A percentile compares a stretch with the other conserved stretches of the same genome.
phyloP scores from a whole-genome alignment of 2,888 invertebrate genomes.

The Xestobium rufovillosum region DNA sequence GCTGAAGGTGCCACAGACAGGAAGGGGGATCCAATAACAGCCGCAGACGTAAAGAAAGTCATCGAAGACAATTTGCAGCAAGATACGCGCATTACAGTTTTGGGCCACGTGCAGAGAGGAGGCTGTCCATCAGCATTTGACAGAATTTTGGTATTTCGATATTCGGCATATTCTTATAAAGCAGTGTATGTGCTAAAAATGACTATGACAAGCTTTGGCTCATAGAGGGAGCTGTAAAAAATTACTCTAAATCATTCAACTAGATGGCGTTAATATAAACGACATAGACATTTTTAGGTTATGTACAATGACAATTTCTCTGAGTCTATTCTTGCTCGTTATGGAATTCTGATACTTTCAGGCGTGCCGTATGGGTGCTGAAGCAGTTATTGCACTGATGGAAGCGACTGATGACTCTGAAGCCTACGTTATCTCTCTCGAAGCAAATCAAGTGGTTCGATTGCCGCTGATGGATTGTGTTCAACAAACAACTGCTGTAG shows the following conservation, averaged over 20 bases:
- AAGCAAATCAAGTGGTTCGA: conserved; percentile 95
- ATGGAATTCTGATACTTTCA: conserved; percentile 36
- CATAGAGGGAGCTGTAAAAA: no score
- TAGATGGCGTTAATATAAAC: no score
- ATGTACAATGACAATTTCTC: no score
- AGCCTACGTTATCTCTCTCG: conserved; percentile 86
- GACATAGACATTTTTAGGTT: no score
- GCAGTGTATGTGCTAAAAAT: no score
- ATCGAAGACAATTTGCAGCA: conserved; percentile 87
- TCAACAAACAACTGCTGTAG: conserved; percentile 85
- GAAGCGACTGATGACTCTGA: conserved; percentile 85
- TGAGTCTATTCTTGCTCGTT: no score
- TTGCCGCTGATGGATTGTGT: conserved; percentile 97
- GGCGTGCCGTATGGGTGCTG: conserved; percentile 99
- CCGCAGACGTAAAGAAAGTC: conserved; percentile 83
- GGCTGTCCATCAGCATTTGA: conserved; percentile 99
- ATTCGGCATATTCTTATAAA: no score
- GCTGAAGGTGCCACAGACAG: conserved; percentile 97
- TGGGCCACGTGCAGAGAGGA: conserved; percentile 98
- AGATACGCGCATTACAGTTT: conserved; percentile 94
- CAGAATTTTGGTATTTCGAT: conserved; percentile 90
- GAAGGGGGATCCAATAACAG: conserved; percentile 88
- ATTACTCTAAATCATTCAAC: no score
- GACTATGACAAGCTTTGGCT: no score
- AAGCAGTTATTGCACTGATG: conserved; percentile 96